These are phyloP conservation scores for Nannobrachium achirus DNA, from an alignment of 2,113 vertebrate species.

Conservation along the genomic window DNA sequence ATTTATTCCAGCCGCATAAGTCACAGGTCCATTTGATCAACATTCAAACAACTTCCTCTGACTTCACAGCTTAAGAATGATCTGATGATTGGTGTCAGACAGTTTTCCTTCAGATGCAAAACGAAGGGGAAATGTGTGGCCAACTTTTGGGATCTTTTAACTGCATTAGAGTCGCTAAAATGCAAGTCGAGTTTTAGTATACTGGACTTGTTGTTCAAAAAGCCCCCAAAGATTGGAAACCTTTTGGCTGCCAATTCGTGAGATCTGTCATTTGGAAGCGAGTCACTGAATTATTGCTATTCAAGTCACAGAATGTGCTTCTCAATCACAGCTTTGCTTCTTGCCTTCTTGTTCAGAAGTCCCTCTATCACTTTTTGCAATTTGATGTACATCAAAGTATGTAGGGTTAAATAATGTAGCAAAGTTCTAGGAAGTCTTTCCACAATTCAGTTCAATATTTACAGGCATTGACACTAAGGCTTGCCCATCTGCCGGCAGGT, in stretches of 20 bases:
- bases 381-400: no score
- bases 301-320: conserved; percentile 43
- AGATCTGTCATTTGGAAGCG: conserved; percentile 21
- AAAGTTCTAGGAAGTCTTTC: conserved; percentile 21
- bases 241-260: conserved; percentile 41
- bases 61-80: conserved; percentile 55
- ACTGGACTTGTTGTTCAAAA: conserved; percentile 49
- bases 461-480: no score
- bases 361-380: conserved; percentile 8
- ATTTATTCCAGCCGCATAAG: conserved; percentile 52
- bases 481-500: no score
- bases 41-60: conserved; percentile 62
- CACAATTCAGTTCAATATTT: no score
- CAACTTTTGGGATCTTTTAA: conserved; percentile 52
- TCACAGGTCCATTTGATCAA: conserved; percentile 71
- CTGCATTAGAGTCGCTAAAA: conserved; percentile 40
- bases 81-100: conserved; percentile 64
- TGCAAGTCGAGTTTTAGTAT: conserved; percentile 42
- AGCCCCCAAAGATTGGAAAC: conserved; percentile 33
- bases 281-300: conserved; percentile 45
- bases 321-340: conserved; percentile 27
- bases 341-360: conserved; percentile 14
- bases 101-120: conserved; percentile 33
- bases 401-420: no score
- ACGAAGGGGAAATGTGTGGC: conserved; percentile 28